Evolutionary conservation across 2,113 vertebrate species (phyloP).

Genomic region (Prietella phreatophila): DNA sequence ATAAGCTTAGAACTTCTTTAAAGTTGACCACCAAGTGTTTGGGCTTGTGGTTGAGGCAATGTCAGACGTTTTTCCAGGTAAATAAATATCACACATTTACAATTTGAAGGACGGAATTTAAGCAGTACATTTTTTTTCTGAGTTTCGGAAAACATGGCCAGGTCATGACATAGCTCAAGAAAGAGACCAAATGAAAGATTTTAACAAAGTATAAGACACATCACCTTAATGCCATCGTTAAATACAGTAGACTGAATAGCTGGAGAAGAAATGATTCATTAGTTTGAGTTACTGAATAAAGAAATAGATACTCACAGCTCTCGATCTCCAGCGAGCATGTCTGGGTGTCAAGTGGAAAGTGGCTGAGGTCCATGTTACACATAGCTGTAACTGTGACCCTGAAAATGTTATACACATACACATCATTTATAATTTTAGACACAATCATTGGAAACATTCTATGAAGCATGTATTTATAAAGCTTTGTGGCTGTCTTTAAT

Average conservation of each 20-base stretch:
- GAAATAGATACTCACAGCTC: constrained; percentile 83
- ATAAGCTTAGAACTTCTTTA: neutral
- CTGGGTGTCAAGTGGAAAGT: constrained; percentile 90
- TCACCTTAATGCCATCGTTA: neutral
- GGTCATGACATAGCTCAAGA: neutral
- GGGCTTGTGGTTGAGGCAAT: neutral
- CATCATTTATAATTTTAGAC: neutral
- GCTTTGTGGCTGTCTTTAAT: neutral
- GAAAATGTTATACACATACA: constrained; percentile 1
- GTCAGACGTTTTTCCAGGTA: neutral
- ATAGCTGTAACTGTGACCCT: constrained; percentile 93
- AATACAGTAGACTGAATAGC: neutral
- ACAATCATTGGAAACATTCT: neutral
- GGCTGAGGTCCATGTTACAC: constrained; percentile 96
- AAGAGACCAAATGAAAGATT: neutral
- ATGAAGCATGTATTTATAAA: neutral
- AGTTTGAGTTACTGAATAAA: neutral
- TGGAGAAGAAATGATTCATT: neutral
- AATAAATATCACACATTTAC: neutral
- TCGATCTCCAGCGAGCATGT: constrained; percentile 93
- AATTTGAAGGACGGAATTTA: neutral
- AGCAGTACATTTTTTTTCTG: neutral
- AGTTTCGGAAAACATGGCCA: neutral
- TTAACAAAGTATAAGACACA: neutral
- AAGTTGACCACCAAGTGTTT: neutral